Evolutionary conservation across 2,888 invertebrate genomes (phyloP).

Genomic region (Ophion costatus): DNA sequence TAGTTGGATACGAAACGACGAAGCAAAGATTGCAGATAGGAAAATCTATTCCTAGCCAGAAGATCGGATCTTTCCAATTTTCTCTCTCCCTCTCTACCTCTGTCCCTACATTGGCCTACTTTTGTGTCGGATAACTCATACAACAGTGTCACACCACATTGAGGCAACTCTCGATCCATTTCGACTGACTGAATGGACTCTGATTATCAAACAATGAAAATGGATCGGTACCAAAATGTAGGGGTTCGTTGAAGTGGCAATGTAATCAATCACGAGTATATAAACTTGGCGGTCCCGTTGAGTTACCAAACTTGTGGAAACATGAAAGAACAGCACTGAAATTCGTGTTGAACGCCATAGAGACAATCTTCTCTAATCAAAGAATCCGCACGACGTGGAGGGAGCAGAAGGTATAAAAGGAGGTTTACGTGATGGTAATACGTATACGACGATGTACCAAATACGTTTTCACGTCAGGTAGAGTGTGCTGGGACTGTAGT

Average conservation of each 20-base stretch:
- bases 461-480: slow-evolving; percentile 47
- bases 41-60: slow-evolving; percentile 76
- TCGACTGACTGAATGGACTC: neutral
- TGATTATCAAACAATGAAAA: slow-evolving; percentile 8
- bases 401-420: neutral
- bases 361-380: slow-evolving; percentile 45
- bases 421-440: slow-evolving; percentile 54
- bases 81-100: slow-evolving; percentile 31
- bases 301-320: slow-evolving; percentile 1
- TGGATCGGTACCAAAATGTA: slow-evolving; percentile 5
- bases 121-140: neutral
- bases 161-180: neutral
- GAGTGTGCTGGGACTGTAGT: slow-evolving; percentile 6
- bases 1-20: slow-evolving; percentile 69
- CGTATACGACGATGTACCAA: slow-evolving; percentile 28
- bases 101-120: neutral
- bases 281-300: neutral
- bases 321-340: neutral
- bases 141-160: neutral
- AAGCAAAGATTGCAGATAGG: slow-evolving; percentile 77
- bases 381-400: slow-evolving; percentile 29
- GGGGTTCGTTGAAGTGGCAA: slow-evolving; percentile 9
- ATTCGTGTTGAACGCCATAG: neutral
- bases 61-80: slow-evolving; percentile 64
- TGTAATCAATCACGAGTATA: slow-evolving; percentile 3